Conservation (phyloP, 1,140 invertebrate species). For the Euwallacea fornicatus region DNA sequence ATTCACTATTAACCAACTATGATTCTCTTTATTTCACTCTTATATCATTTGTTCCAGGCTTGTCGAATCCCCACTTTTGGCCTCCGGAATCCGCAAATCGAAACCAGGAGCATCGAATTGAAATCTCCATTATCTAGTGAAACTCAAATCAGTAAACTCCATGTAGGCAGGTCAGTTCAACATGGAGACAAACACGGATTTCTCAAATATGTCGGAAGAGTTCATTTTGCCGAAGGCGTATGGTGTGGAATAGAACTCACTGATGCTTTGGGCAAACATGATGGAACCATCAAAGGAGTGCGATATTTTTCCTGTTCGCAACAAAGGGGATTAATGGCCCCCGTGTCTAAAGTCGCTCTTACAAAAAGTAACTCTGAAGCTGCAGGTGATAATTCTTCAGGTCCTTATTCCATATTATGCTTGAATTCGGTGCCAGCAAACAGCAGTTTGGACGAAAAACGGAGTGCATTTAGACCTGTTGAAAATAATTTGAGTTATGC, state of each 20-base stretch:
- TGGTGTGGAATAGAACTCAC: conserved; percentile 68
- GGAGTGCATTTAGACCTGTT: neutral
- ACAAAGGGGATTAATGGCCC: conserved; percentile 58
- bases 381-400: conserved; percentile 52
- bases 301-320: conserved; percentile 59
- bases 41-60: conserved; percentile 26
- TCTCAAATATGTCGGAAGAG: conserved; percentile 61
- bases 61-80: conserved; percentile 46
- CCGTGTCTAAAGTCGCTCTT: conserved; percentile 53
- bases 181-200: conserved; percentile 58
- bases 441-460: neutral
- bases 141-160: conserved; percentile 39
- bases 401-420: conserved; percentile 61
- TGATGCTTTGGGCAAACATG: conserved; percentile 63
- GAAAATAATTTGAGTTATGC: too few species aligned
- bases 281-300: conserved; percentile 62
- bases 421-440: conserved; percentile 49
- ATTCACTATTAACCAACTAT: too few species aligned
- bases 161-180: conserved; percentile 59
- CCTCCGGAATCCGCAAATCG: conserved; percentile 43
- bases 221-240: conserved; percentile 60
- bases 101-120: conserved; percentile 12
- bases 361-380: conserved; percentile 18
- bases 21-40: too few species aligned
- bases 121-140: conserved; percentile 4